Evolutionary conservation across 2,113 vertebrate species (phyloP).

Genomic region (Pterocles orientalis): DNA sequence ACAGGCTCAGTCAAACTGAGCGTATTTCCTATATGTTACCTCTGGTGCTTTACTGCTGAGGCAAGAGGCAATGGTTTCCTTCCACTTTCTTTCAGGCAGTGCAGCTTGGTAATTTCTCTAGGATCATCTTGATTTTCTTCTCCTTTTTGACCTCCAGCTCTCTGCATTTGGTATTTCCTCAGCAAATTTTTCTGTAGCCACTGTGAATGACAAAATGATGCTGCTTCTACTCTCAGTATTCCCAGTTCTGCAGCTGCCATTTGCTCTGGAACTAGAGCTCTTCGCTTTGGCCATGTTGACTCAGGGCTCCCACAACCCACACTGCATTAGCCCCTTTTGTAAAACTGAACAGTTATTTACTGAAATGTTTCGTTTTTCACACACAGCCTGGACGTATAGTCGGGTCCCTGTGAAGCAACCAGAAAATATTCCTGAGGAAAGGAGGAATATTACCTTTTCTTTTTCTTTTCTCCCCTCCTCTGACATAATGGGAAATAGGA

Average conservation of each 20-base stretch:
- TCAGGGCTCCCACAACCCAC: neutral
- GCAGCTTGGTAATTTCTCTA: neutral
- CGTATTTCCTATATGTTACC: neutral
- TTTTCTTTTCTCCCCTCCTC: neutral
- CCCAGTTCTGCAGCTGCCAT: neutral
- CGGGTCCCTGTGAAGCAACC: neutral
- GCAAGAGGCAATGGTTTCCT: neutral
- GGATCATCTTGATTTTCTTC: neutral
- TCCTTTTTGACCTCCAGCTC: neutral
- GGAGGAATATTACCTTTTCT: neutral
- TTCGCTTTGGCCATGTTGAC: neutral
- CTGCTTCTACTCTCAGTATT: neutral
- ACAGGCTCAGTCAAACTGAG: neutral
- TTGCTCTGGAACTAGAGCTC: conserved; percentile 1
- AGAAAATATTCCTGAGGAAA: neutral
- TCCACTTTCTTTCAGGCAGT: neutral
- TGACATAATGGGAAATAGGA: neutral
- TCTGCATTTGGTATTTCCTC: neutral
- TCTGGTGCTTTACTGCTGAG: neutral
- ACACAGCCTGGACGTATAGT: neutral
- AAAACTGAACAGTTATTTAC: neutral
- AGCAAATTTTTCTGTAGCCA: neutral
- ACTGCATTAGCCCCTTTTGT: neutral
- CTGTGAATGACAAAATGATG: neutral
- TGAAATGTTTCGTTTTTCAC: neutral